Conservation (phyloP, 2,888 invertebrate species). For the Xestoiulus laeticollis region DNA sequence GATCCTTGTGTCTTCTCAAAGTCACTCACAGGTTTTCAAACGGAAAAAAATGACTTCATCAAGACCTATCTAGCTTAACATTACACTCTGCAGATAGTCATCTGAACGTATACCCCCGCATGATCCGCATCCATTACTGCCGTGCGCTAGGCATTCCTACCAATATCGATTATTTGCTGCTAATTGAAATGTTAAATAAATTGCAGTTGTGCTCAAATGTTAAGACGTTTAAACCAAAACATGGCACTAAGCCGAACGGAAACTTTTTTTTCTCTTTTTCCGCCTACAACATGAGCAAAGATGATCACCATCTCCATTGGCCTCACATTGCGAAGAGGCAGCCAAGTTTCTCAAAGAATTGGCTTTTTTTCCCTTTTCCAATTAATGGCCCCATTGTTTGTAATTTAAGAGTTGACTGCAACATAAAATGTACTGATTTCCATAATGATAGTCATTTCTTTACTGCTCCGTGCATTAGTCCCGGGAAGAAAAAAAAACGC, state of each 20-base stretch:
- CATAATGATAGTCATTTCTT: slow-evolving; percentile 26
- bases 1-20: neutral
- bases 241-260: slow-evolving; percentile 11
- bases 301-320: neutral
- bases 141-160: neutral
- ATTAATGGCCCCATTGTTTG: slow-evolving; percentile 26
- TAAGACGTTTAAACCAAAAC: slow-evolving; percentile 7
- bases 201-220: slow-evolving; percentile 8
- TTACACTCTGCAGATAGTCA: neutral
- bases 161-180: slow-evolving; percentile 20
- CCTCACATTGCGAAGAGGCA: neutral
- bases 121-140: neutral
- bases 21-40: neutral
- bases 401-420: slow-evolving; percentile 26
- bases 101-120: neutral
- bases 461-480: neutral
- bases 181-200: slow-evolving; percentile 26
- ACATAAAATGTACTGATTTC: slow-evolving; percentile 26
- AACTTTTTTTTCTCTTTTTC: neutral
- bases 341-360: neutral
- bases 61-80: neutral
- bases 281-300: neutral
- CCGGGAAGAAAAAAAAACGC: neutral
- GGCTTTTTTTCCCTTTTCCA: neutral
- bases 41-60: neutral